A percentile compares a stretch with the other conserved stretches of the same genome.
phyloP scores from a whole-genome alignment of 2,888 invertebrate genomes.

The Atrina japonica region DNA sequence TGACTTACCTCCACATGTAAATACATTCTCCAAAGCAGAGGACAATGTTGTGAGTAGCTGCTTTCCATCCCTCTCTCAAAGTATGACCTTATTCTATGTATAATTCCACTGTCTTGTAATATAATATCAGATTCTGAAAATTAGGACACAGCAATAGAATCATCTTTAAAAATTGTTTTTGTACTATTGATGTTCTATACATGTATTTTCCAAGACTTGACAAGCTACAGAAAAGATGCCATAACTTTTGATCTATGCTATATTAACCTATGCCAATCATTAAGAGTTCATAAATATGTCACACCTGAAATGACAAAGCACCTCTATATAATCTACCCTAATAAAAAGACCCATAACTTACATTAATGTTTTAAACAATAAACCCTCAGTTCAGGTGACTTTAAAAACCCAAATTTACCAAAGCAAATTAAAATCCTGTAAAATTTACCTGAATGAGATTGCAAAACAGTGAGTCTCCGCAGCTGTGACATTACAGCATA shows the following conservation, averaged over 20 bases:
- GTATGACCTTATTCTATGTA: conserved; percentile 73
- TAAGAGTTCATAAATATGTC: too few species aligned
- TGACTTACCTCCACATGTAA: conserved; percentile 78
- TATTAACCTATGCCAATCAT: too few species aligned
- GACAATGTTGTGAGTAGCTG: conserved; percentile 68
- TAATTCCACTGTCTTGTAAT: conserved; percentile 54
- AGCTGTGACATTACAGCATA: conserved; percentile 66
- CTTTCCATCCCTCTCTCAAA: conserved; percentile 73
- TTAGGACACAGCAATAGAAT: not conserved
- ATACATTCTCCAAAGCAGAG: conserved; percentile 80
- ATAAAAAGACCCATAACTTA: too few species aligned
- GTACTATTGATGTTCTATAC: too few species aligned
- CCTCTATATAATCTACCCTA: too few species aligned
- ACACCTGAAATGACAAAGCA: too few species aligned
- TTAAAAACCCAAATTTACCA: conserved; percentile 2
- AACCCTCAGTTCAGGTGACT: conserved; percentile 6
- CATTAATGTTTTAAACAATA: too few species aligned
- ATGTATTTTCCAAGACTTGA: too few species aligned
- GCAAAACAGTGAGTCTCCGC: conserved; percentile 28
- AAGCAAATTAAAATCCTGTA: too few species aligned
- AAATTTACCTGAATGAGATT: not conserved
- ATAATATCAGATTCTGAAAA: not conserved
- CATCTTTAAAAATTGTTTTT: not conserved
- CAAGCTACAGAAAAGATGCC: too few species aligned
- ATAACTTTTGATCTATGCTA: too few species aligned